Percentiles rank a stretch among this genome's conserved stretches.
phyloP scores from a whole-genome alignment of 2,113 vertebrate genomes.

The Festucalex cinctus region DNA sequence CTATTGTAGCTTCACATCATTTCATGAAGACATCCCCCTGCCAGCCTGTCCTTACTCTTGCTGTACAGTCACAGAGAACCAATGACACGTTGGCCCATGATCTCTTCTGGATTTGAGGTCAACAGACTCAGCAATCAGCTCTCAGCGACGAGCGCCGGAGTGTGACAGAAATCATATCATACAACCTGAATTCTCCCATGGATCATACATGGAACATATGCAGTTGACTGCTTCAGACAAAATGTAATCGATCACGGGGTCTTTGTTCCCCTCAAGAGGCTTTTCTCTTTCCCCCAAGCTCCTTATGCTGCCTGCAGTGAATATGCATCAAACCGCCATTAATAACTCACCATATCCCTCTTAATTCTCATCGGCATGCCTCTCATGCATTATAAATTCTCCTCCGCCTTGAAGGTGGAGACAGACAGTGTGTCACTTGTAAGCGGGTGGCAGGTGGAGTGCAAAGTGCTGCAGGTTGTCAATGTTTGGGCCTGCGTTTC shows the following conservation, averaged over 20 bases:
- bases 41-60: conserved; percentile 1
- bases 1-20: not conserved
- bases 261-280: conserved; percentile 31
- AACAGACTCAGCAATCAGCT: conserved; percentile 34
- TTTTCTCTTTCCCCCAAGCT: conserved; percentile 23
- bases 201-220: conserved; percentile 17
- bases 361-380: conserved; percentile 53
- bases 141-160: conserved; percentile 16
- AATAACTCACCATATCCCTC: conserved; percentile 45
- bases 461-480: conserved; percentile 41
- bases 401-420: conserved; percentile 20
- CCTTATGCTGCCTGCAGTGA: conserved; percentile 40
- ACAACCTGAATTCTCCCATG: conserved; percentile 5
- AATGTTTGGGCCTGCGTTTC: conserved; percentile 12
- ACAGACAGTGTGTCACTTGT: conserved; percentile 47
- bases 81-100: conserved; percentile 41
- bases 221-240: conserved; percentile 27
- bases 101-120: conserved; percentile 32
- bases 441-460: conserved; percentile 30
- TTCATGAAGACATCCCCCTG: conserved; percentile 7
- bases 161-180: conserved; percentile 21
- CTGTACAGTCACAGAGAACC: conserved; percentile 12
- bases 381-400: conserved; percentile 54
- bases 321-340: conserved; percentile 45
- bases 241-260: conserved; percentile 35